Percentiles rank a stretch among this genome's conserved stretches.
Conservation (phyloP, 2,888 invertebrate genomes). For the Drosophila buzzatii region DNA sequence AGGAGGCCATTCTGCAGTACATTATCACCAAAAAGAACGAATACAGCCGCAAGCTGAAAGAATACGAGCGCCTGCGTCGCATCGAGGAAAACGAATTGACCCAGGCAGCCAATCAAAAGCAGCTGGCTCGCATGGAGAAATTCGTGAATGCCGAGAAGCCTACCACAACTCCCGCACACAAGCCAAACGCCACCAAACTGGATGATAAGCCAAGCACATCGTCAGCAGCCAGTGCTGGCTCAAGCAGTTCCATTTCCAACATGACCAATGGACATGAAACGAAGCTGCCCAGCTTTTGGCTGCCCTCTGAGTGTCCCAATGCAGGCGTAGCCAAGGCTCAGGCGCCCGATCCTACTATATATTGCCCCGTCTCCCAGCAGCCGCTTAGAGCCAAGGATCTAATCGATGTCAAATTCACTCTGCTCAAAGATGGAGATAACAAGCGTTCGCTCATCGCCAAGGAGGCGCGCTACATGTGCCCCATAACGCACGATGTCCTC, state of each 20-base stretch:
- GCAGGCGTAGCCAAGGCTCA: slow-evolving; percentile 90
- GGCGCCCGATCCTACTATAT: slow-evolving; percentile 89
- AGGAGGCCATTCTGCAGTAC: slow-evolving; percentile 98
- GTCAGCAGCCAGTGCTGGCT: slow-evolving; percentile 40
- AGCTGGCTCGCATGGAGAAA: slow-evolving; percentile 90
- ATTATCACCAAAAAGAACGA: slow-evolving; percentile 97
- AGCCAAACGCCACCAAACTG: slow-evolving; percentile 13
- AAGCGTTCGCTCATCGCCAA: slow-evolving; percentile 94
- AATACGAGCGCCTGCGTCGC: slow-evolving; percentile 94
- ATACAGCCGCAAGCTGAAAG: slow-evolving; percentile 94
- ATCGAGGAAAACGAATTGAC: slow-evolving; percentile 90
- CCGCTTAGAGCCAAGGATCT: slow-evolving; percentile 96
- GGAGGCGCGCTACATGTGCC: slow-evolving; percentile 98
- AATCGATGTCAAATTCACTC: slow-evolving; percentile 96
- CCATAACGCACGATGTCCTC: slow-evolving; percentile 97
- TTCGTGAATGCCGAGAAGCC: slow-evolving; percentile 93
- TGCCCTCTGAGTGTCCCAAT: slow-evolving; percentile 96
- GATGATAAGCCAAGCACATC: slow-evolving; percentile 54
- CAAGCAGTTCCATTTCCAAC: slow-evolving; percentile 87
- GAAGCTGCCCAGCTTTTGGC: slow-evolving; percentile 97
- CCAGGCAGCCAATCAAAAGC: slow-evolving; percentile 85
- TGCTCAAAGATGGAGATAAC: slow-evolving; percentile 94
- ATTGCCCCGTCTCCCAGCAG: slow-evolving; percentile 94
- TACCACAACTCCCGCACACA: slow-evolving; percentile 65
- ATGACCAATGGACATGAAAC: slow-evolving; percentile 92